These are phyloP conservation scores for Corythaixoides concolor DNA, from an alignment of 2,113 vertebrate genomes.

Conservation along the genomic window DNA sequence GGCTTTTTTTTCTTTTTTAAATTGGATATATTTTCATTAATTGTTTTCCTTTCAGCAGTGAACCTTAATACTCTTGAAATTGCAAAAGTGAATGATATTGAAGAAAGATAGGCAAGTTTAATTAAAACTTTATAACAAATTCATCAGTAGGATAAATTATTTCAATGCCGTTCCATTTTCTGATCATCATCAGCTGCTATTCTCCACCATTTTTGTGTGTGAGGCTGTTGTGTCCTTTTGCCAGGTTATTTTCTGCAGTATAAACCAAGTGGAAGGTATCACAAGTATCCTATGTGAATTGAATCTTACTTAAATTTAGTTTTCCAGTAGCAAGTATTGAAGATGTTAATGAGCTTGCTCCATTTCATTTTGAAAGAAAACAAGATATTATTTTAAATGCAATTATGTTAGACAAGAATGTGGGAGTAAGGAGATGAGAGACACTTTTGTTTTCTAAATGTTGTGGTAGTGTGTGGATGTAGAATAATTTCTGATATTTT, in stretches of 20 bases:
- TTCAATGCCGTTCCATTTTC: neutral
- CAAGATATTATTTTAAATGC: neutral
- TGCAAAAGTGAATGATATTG: neutral
- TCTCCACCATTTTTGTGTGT: neutral
- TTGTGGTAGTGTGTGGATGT: neutral
- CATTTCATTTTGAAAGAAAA: neutral
- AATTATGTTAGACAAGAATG: constrained; percentile 30
- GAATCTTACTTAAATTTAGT: neutral
- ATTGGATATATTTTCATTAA: neutral
- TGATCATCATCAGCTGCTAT: neutral
- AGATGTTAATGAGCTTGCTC: neutral
- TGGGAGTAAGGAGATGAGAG: constrained; percentile 32
- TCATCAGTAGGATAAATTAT: neutral
- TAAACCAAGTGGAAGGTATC: neutral
- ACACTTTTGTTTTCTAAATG: constrained; percentile 17
- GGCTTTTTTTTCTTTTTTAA: neutral
- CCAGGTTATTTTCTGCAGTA: neutral
- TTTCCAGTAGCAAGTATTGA: neutral
- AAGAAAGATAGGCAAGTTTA: neutral
- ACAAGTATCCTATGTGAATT: neutral
- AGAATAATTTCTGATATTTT: constrained; percentile 35
- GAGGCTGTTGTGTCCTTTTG: neutral
- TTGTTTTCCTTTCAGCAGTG: neutral
- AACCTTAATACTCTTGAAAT: neutral
- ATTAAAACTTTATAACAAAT: neutral